Base-by-base conservation (phyloP, 2,113 vertebrate species). In the Takifugu bimaculatus region DNA sequence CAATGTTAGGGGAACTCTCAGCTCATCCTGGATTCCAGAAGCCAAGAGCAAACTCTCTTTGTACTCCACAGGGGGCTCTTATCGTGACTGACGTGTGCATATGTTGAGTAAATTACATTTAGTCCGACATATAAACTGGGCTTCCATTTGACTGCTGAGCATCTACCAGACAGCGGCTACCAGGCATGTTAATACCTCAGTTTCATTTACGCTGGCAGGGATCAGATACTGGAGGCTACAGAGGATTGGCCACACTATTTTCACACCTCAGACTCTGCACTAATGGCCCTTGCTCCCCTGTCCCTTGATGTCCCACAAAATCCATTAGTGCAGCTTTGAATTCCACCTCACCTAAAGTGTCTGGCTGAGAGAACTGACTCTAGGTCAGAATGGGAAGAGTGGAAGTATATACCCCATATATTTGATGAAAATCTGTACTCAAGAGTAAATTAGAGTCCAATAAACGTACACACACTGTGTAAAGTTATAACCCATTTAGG, bases 21-120 rank as follows among this genome's bases (percentile, higher is more conserved):
- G 29, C 29, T 70, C 49, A 68, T 78, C 62, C 66, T 56, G 65
- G 72, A 74, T 80, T 80, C 74, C 64, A 12, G 6, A 10, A 58
- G 53, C 66, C 79, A 65, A 74, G 55, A 55, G 65, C 49, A 70
- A 82, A 66, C 53, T 66, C 67, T 70, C 73, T 66, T 65, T 79
- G 32, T 50, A 43, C 78, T 76, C 82, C 63, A 5, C 39, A 50
- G 78, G 84, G 83, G 45, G 57, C 72, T 59, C 70, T 84, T 87
- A 88, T 65, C 9, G 50, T 88, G 85, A 91, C 70, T 81, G 88
- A 89, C 86, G n/a, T 78, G 85, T 90, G 82, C 86, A 90, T 78
- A 86, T 90, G 88, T 82, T 75, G 73, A 85, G 81, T 74, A 79
- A 88, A 90, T 88, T 81, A 82, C 57, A 81, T 78, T 84, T 66